Evolutionary conservation across 2,888 invertebrate species (phyloP).

Genomic region (Leucophora obtusa): DNA sequence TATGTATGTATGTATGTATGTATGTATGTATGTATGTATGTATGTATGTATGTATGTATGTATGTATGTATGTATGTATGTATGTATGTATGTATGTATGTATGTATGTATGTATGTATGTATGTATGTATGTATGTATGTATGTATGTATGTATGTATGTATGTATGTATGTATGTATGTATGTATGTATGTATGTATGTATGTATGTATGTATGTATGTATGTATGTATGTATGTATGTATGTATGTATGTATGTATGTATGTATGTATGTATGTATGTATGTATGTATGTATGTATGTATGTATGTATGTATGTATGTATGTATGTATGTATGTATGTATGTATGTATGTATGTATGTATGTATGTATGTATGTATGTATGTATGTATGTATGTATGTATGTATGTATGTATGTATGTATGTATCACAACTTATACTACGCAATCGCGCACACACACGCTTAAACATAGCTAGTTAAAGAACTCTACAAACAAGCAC

Average conservation of each 20-base stretch:
- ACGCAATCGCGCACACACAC: no score
- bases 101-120: neutral
- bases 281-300: conserved; percentile 63
- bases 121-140: neutral
- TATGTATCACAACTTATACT: no score
- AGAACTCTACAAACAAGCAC: no score
- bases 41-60: neutral
- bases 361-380: conserved; percentile 5
- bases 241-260: conserved; percentile 58
- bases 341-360: neutral
- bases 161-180: neutral
- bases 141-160: neutral
- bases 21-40: no score
- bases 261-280: conserved; percentile 62
- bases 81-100: neutral
- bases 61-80: neutral
- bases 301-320: conserved; percentile 51
- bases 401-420: no score
- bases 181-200: neutral
- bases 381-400: conserved; percentile 21
- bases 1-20: no score
- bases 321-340: conserved; percentile 39
- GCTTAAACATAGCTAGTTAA: no score
- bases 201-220: neutral
- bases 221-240: conserved; percentile 5